These are phyloP conservation scores for Pristiophorus japonicus DNA, from an alignment of 2,113 vertebrate genomes.

Conservation along the genomic window DNA sequence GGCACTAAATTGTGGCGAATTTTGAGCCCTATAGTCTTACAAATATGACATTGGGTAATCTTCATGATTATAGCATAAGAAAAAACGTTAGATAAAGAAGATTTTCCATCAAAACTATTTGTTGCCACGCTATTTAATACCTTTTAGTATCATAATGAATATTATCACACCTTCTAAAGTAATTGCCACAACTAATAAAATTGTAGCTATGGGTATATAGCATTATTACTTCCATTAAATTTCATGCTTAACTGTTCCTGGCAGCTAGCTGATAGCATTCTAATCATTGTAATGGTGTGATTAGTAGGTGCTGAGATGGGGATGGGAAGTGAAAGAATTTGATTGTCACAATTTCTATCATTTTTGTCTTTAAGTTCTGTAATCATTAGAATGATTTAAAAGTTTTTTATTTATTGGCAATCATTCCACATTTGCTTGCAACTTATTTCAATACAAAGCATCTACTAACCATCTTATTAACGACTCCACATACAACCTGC, in stretches of 20 bases:
- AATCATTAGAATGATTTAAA: background rate
- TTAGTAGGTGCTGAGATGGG: background rate
- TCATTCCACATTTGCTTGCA: background rate
- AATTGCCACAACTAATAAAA: slow-evolving; percentile 17
- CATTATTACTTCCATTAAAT: slow-evolving; percentile 24
- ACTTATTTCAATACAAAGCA: background rate
- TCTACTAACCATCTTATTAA: background rate
- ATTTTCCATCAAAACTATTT: background rate
- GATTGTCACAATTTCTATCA: slow-evolving; percentile 15
- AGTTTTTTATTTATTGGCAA: background rate
- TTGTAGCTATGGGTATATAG: slow-evolving; percentile 3
- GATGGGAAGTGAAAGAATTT: background rate
- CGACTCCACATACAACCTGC: background rate
- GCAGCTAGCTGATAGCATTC: slow-evolving; percentile 6
- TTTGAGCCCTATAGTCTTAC: background rate
- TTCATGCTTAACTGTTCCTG: background rate
- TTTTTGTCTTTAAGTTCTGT: background rate
- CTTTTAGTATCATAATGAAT: slow-evolving; percentile 1
- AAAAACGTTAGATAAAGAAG: background rate
- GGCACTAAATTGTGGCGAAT: no score
- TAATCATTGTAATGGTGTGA: slow-evolving; percentile 3
- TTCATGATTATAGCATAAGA: background rate
- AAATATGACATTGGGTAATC: background rate
- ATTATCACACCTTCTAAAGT: background rate
- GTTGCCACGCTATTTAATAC: background rate